Percentiles rank a stretch among this genome's conserved stretches.
Evolutionary conservation across 2,797 vertebrate species (phyloP).

Genomic region (Siniperca undulata): DNA sequence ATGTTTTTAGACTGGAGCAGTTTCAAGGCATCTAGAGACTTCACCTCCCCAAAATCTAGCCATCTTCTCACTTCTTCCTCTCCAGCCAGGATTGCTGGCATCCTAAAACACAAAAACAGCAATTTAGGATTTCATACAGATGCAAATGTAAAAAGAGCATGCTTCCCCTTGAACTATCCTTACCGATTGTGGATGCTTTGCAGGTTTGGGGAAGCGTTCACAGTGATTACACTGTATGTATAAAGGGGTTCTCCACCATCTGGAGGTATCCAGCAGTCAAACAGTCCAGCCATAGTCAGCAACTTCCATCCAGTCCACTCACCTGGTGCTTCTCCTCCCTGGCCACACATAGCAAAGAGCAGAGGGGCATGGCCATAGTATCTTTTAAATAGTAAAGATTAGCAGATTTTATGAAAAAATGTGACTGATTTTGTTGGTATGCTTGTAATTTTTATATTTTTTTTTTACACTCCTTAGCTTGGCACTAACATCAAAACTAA

Average conservation of each 20-base stretch:
- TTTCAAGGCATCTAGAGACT: constrained; percentile 90
- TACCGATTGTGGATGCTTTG: constrained; percentile 92
- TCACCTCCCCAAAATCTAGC: constrained; percentile 93
- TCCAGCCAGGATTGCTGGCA: constrained; percentile 95
- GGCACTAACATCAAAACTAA: not conserved
- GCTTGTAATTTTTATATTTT: not conserved
- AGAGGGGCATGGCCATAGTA: not conserved
- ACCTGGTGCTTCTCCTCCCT: constrained; percentile 61
- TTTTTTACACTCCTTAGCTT: not conserved
- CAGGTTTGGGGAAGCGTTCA: constrained; percentile 89
- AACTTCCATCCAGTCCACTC: constrained; percentile 90
- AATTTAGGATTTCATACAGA: not conserved
- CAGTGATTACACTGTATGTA: constrained; percentile 93
- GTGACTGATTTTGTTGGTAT: not conserved
- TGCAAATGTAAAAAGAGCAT: not conserved
- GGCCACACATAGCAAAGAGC: constrained; percentile 7
- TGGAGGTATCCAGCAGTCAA: constrained; percentile 94
- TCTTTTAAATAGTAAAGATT: not conserved
- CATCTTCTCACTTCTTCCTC: constrained; percentile 93
- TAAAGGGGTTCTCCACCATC: constrained; percentile 90
- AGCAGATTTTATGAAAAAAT: not conserved
- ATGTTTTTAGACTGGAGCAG: constrained; percentile 90
- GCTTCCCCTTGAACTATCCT: constrained; percentile 23
- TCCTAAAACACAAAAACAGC: constrained; percentile 81
- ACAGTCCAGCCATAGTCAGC: constrained; percentile 96